phyloP scores from a whole-genome alignment of 2,888 invertebrate species.

The Rhogogaster chlorosoma region DNA sequence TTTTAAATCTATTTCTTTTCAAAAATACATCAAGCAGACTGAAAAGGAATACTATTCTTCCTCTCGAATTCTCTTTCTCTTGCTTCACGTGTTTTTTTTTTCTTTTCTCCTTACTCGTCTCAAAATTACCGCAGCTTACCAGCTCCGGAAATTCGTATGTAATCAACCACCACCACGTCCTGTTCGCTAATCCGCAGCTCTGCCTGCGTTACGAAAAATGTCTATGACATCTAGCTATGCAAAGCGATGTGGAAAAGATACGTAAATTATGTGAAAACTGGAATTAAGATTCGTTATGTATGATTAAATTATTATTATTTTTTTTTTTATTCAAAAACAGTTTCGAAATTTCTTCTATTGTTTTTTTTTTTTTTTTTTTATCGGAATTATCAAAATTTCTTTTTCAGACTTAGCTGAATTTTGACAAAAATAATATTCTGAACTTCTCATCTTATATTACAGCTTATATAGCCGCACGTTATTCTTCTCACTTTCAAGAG shows the following conservation, averaged over 20 bases:
- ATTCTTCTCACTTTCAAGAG: not conserved
- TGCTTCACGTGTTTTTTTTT: not conserved
- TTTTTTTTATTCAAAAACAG: too few relatives aligned
- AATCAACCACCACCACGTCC: conserved; percentile 4
- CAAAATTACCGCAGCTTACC: not conserved
- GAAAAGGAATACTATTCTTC: not conserved
- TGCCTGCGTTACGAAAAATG: not conserved
- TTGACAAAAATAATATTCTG: too few relatives aligned
- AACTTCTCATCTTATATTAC: not conserved
- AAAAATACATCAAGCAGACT: too few relatives aligned
- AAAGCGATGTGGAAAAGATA: too few relatives aligned
- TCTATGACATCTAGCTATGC: too few relatives aligned
- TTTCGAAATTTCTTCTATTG: too few relatives aligned
- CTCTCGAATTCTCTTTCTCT: not conserved
- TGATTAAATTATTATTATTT: too few relatives aligned
- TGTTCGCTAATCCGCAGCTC: not conserved
- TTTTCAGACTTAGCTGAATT: too few relatives aligned
- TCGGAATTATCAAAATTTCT: too few relatives aligned
- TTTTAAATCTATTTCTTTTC: not conserved
- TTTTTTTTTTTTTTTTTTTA: too few relatives aligned
- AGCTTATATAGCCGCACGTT: not conserved
- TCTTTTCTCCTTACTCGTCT: not conserved
- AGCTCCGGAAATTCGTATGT: not conserved
- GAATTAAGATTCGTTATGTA: too few relatives aligned
- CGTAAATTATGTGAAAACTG: too few relatives aligned